phyloP scores from a whole-genome alignment of 1,140 invertebrate genomes.

The Drosophila miranda region DNA sequence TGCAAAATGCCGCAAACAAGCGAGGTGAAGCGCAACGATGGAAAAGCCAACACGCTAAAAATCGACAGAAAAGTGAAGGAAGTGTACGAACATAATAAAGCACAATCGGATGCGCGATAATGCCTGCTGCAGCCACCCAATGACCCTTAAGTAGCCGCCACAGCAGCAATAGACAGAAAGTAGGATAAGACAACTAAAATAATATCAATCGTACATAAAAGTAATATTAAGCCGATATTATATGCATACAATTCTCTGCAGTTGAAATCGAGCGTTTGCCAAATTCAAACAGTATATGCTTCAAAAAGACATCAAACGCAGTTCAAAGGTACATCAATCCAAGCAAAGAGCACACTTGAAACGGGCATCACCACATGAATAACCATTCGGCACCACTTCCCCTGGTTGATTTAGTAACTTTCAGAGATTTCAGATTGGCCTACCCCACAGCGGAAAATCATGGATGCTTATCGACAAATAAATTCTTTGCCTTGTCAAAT shows the following conservation, averaged over 20 bases:
- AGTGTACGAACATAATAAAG: constrained; percentile 52
- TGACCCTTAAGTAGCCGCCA: constrained; percentile 7
- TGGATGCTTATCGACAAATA: constrained; percentile 53
- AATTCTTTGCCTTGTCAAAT: constrained; percentile 49
- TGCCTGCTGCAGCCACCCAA: constrained; percentile 25
- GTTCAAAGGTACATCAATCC: neutral
- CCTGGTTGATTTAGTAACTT: constrained; percentile 35
- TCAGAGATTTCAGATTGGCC: constrained; percentile 32
- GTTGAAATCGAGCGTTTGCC: too few species aligned
- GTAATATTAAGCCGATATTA: neutral
- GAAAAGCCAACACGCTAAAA: constrained; percentile 32
- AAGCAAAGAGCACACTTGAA: neutral
- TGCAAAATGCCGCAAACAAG: constrained; percentile 66
- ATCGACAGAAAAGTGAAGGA: constrained; percentile 34
- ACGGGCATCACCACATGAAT: constrained; percentile 28
- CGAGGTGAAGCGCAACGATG: constrained; percentile 37
- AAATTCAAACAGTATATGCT: too few species aligned
- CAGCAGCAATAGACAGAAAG: neutral
- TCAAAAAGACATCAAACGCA: constrained; percentile 3
- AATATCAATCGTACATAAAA: neutral
- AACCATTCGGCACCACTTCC: constrained; percentile 18
- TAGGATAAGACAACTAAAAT: neutral
- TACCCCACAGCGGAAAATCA: constrained; percentile 13
- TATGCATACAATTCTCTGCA: too few species aligned
- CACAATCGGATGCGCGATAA: constrained; percentile 57